A percentile compares a stretch with the other conserved stretches of the same genome.
phyloP scores from a whole-genome alignment of 2,113 vertebrate genomes.

The Aix galericulata region DNA sequence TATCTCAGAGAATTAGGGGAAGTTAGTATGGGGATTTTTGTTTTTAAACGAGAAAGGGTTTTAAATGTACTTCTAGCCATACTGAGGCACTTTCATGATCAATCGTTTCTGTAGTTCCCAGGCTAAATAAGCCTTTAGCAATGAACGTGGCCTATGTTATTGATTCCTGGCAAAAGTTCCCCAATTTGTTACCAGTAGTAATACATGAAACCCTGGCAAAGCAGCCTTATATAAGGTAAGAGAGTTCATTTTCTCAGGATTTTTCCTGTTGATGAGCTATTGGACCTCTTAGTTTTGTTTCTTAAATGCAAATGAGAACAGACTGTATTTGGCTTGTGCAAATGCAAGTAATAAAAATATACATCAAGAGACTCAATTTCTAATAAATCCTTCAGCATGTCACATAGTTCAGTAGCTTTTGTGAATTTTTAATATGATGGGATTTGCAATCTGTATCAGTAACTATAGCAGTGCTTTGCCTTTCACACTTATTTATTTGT shows the following conservation, averaged over 20 bases:
- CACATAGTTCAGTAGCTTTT: conserved; percentile 32
- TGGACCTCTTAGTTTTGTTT: neutral
- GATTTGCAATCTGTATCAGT: neutral
- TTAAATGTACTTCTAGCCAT: neutral
- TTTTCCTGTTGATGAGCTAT: neutral
- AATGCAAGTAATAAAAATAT: neutral
- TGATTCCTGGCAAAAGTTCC: neutral
- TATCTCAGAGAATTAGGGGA: neutral
- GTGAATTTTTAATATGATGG: conserved; percentile 31
- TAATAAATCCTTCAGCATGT: neutral
- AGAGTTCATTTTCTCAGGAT: neutral
- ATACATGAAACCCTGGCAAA: neutral
- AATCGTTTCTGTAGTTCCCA: neutral
- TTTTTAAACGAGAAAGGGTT: neutral
- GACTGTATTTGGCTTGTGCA: neutral
- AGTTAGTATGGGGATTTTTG: neutral
- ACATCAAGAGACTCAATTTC: neutral
- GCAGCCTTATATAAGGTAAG: neutral
- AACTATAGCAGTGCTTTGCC: neutral
- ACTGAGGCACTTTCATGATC: neutral
- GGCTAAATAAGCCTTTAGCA: neutral
- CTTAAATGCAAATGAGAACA: neutral
- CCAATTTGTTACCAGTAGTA: neutral
- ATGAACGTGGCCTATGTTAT: neutral
- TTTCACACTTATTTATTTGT: neutral